phyloP scores from a whole-genome alignment of 1,140 invertebrate genomes.

The Atta texana region DNA sequence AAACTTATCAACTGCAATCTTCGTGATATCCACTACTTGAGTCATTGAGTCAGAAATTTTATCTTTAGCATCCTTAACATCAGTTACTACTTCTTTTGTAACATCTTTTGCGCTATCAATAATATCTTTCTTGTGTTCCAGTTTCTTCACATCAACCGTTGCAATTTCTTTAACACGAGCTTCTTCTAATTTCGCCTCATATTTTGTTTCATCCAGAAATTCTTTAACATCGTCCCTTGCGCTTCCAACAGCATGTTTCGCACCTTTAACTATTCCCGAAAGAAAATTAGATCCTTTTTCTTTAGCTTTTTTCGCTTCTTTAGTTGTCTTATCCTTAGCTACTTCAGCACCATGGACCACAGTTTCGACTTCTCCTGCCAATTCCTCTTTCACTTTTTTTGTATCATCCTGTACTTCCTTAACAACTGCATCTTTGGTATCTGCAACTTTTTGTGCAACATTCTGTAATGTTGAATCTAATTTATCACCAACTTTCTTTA shows the following conservation, averaged over 20 bases:
- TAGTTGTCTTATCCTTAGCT: slow-evolving; percentile 61
- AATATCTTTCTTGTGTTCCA: slow-evolving; percentile 27
- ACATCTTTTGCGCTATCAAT: background rate
- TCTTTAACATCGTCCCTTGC: slow-evolving; percentile 80
- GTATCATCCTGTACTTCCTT: slow-evolving; percentile 64
- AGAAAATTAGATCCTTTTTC: slow-evolving; percentile 71
- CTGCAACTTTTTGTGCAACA: slow-evolving; percentile 35
- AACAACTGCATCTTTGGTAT: slow-evolving; percentile 27
- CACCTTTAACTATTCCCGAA: slow-evolving; percentile 74
- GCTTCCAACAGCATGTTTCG: slow-evolving; percentile 79
- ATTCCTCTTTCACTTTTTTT: slow-evolving; percentile 47
- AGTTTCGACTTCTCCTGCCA: background rate
- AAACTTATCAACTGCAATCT: background rate
- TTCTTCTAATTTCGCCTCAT: slow-evolving; percentile 7
- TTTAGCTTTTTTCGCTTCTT: slow-evolving; percentile 70
- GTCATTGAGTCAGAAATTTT: background rate
- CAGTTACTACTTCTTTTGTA: background rate
- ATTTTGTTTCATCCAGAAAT: slow-evolving; percentile 77
- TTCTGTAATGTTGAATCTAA: slow-evolving; percentile 45
- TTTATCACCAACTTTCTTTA: slow-evolving; percentile 39
- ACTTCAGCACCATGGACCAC: background rate
- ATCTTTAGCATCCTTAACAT: slow-evolving; percentile 13
- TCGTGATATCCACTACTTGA: slow-evolving; percentile 19
- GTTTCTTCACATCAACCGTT: slow-evolving; percentile 25
- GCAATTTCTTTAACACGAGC: slow-evolving; percentile 50